These are phyloP conservation scores for Atta cephalotes DNA, from an alignment of 1,140 invertebrate species.

Conservation along the genomic window DNA sequence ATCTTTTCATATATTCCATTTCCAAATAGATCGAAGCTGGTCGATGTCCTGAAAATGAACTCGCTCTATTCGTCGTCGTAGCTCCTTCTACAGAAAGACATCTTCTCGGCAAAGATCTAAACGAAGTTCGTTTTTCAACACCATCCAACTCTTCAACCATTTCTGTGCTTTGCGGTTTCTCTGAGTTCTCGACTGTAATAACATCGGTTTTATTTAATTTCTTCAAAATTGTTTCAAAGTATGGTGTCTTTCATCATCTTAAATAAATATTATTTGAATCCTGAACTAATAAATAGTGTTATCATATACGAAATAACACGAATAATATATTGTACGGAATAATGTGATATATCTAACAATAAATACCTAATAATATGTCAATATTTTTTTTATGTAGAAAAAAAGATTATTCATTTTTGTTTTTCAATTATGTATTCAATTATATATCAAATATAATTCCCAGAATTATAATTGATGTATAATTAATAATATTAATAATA, in stretches of 20 bases:
- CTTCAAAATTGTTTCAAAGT: neutral
- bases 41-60: slow-evolving; percentile 53
- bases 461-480: neutral
- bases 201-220: slow-evolving; percentile 33
- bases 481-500: neutral
- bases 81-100: slow-evolving; percentile 78
- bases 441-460: too few relatives aligned
- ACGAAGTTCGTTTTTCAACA: slow-evolving; percentile 40
- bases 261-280: neutral
- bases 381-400: too few relatives aligned
- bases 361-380: too few relatives aligned
- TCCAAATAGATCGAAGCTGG: slow-evolving; percentile 76
- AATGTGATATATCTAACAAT: too few relatives aligned
- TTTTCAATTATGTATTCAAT: too few relatives aligned
- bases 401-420: too few relatives aligned
- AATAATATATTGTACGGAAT: too few relatives aligned
- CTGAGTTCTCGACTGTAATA: slow-evolving; percentile 28
- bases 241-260: slow-evolving; percentile 8
- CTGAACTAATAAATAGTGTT: neutral
- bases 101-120: slow-evolving; percentile 76
- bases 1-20: slow-evolving; percentile 75
- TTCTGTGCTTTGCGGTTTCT: slow-evolving; percentile 25
- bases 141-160: slow-evolving; percentile 17
- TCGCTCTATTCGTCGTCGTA: slow-evolving; percentile 71
- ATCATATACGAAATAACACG: neutral